Evolutionary conservation across 2,113 vertebrate genomes (phyloP), one percentile per base, ranked within the genome.

Genomic region (Dermatemys mawii): DNA sequence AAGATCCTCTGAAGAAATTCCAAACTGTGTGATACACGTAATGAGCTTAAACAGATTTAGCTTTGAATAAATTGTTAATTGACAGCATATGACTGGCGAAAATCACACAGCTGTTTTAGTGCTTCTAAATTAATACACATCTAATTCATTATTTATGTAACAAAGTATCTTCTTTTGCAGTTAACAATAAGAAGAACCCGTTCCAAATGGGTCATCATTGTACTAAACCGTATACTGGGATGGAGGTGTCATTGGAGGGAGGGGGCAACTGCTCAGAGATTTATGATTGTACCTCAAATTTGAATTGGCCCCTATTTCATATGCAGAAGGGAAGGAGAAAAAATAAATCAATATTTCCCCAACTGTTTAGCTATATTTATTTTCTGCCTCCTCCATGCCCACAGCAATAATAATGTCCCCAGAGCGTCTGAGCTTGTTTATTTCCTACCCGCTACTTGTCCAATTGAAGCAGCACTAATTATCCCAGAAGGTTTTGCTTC

Each of bases 111-210:
- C 81, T 86, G 93, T 95, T 95, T 92, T 94, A 78, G 78, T 48
- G 92, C 86, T 95, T 97, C 93, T 95, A 95, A 76, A 83, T 53
- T 46, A 96, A 97, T 97, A 97, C 91, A 92, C 89, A 86, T 94
- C 96, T 92, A 94, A 96, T 97, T 97, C 93, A 97, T 97, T 97
- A 97, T 97, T 98, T 96, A 97, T 86, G 93, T 88, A 95, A 97
- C 94, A 95, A 95, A 96, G 97, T 96, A 93, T 96, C 96, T 96
- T 78, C 84, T 95, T 95, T 95, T 89, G 83, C 83, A 91, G 93
- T 82, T 94, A 95, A 93, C 94, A 94, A 97, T 96, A 86, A 88
- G 80, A 51, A 90, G 91, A 89, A 90, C 29, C 50, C 53, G 79
- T 96, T 97, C 96, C 93, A 97, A 96, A 93, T 76, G 86, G 92